phyloP scores from a whole-genome alignment of 1,140 invertebrate genomes.

The Dermatophagoides farinae region DNA sequence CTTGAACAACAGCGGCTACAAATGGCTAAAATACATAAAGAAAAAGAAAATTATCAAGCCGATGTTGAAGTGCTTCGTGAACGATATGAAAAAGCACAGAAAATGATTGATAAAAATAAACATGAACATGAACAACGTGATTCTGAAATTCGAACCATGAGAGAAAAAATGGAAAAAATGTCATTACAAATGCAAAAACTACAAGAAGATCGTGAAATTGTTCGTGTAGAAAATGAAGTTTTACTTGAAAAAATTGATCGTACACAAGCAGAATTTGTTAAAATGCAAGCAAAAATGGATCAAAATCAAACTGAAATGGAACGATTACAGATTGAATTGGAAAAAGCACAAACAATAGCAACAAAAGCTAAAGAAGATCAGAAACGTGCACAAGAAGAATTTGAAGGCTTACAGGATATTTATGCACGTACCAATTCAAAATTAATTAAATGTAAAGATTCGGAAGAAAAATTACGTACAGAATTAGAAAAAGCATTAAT shows the following conservation, averaged over 20 bases:
- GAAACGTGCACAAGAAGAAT: slow-evolving; percentile 60
- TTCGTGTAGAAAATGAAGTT: slow-evolving; percentile 73
- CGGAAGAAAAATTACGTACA: slow-evolving; percentile 72
- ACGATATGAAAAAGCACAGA: slow-evolving; percentile 53
- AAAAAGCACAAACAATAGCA: slow-evolving; percentile 53
- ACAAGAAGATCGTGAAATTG: slow-evolving; percentile 63
- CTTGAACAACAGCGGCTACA: slow-evolving; percentile 54
- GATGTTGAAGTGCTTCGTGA: slow-evolving; percentile 68
- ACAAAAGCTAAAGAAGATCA: slow-evolving; percentile 63
- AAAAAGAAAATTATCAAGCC: slow-evolving; percentile 55
- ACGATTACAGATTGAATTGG: slow-evolving; percentile 56
- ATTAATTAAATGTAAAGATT: slow-evolving; percentile 58
- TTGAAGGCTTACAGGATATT: slow-evolving; percentile 56
- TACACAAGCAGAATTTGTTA: slow-evolving; percentile 61
- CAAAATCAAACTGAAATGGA: slow-evolving; percentile 64
- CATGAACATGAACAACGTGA: slow-evolving; percentile 55
- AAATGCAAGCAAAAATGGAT: slow-evolving; percentile 65
- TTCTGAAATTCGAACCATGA: slow-evolving; percentile 61
- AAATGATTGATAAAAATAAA: slow-evolving; percentile 32
- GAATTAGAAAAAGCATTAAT: slow-evolving; percentile 55
- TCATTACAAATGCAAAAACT: slow-evolving; percentile 53
- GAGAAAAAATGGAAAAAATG: slow-evolving; percentile 70
- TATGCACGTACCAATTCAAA: slow-evolving; percentile 64
- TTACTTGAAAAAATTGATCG: slow-evolving; percentile 80
- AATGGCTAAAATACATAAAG: slow-evolving; percentile 55